A percentile compares a stretch with the other conserved stretches of the same genome.
Conservation (phyloP, 2,113 vertebrate species). For the Microcebus lehilahytsara region DNA sequence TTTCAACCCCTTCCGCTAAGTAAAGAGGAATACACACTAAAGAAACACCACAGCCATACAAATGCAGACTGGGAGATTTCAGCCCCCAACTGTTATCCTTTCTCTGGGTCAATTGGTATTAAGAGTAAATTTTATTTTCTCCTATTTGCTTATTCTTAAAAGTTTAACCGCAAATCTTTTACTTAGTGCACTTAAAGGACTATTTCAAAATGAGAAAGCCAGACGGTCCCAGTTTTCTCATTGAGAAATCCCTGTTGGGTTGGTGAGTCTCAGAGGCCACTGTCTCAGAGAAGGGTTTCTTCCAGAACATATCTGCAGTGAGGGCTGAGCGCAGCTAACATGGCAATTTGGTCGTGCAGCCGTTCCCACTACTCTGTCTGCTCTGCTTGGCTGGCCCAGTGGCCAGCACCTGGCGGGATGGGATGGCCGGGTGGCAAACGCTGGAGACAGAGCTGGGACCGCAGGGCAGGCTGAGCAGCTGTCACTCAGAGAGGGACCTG, state of each 20-base stretch:
- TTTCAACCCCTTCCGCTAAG: neutral
- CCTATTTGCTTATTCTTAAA: neutral
- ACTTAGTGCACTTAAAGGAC: neutral
- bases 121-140: neutral
- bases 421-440: fast-evolving
- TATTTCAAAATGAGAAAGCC: neutral
- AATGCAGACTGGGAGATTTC: neutral
- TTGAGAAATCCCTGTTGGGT: neutral
- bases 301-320: neutral
- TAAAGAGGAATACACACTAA: neutral
- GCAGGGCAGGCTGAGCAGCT: neutral
- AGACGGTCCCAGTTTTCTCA: neutral
- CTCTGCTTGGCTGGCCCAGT: neutral
- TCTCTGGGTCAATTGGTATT: neutral
- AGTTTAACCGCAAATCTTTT: neutral
- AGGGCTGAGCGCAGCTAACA: neutral
- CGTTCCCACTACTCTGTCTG: neutral
- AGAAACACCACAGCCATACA: neutral
- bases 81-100: neutral
- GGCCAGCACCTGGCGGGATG: neutral
- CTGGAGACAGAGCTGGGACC: neutral
- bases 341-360: neutral
- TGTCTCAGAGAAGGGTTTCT: too few relatives aligned
- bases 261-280: fast-evolving
- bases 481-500: too few relatives aligned